These are phyloP conservation scores for Sebastes kiyomatsui DNA, from an alignment of 2,797 vertebrate species.

Conservation along the genomic window DNA sequence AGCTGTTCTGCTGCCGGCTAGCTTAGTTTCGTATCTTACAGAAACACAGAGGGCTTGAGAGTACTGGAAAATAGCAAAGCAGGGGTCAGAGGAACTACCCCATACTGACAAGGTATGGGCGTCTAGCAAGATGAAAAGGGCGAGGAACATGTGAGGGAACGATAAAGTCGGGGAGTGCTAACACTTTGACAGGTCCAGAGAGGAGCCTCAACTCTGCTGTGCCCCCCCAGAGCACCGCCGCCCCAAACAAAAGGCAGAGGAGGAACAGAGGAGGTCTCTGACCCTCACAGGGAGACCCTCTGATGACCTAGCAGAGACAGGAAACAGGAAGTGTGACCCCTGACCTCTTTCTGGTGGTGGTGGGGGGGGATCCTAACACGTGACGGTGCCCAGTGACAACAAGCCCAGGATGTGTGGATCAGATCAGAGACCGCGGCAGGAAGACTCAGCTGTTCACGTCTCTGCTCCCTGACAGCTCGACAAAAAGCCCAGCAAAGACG, in stretches of 20 bases:
- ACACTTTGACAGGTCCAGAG: conserved; percentile 61
- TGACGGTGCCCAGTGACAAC: conserved; percentile 61
- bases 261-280: conserved; percentile 73
- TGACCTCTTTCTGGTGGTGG: conserved; percentile 63
- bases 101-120: not conserved
- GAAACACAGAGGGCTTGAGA: not conserved
- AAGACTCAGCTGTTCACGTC: conserved; percentile 39
- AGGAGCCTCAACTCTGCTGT: conserved; percentile 44
- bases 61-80: not conserved
- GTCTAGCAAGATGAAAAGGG: conserved; percentile 21
- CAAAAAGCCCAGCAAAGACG: not conserved
- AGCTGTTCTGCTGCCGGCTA: not conserved
- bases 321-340: conserved; percentile 85
- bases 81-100: not conserved
- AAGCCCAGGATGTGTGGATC: conserved; percentile 50
- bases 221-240: conserved; percentile 28
- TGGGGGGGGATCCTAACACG: conserved; percentile 53
- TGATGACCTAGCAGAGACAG: conserved; percentile 81
- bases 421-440: conserved; percentile 32
- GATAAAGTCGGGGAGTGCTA: conserved; percentile 39
- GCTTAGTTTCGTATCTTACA: not conserved
- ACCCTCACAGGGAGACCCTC: conserved; percentile 80
- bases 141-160: conserved; percentile 6
- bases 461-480: conserved; percentile 16
- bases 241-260: conserved; percentile 75